Evolutionary conservation across 2,797 vertebrate genomes (phyloP).

Genomic region (Eulemur coronatus): DNA sequence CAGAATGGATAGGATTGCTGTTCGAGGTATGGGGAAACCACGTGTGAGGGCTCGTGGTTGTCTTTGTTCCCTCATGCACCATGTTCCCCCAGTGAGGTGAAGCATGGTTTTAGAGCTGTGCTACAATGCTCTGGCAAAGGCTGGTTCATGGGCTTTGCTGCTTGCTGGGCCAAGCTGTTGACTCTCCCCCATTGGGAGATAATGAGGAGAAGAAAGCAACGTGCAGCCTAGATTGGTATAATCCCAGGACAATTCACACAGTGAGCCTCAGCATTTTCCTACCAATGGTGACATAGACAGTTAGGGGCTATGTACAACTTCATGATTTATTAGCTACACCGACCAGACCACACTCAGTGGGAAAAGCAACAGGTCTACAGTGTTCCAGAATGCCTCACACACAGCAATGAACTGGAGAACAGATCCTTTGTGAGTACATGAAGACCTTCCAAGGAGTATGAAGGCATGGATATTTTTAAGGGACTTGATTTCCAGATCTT

Average conservation of each 20-base stretch:
- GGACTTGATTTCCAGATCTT: neutral
- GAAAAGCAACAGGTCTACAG: neutral
- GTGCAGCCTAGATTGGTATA: neutral
- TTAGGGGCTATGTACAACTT: neutral
- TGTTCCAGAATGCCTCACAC: neutral
- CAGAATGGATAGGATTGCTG: neutral
- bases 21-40: neutral
- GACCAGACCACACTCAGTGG: neutral
- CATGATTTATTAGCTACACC: neutral
- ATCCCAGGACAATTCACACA: neutral
- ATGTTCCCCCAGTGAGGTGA: neutral
- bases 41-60: rapidly evolving
- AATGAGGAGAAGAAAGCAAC: neutral
- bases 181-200: neutral
- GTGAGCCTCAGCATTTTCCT: neutral
- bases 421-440: neutral
- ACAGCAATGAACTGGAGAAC: neutral
- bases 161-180: neutral
- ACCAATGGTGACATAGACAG: rapidly evolving
- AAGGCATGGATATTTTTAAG: neutral
- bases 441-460: neutral
- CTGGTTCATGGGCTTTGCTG: neutral
- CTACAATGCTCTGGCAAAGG: neutral
- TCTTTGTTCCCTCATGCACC: neutral
- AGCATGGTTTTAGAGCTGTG: neutral